Conservation (phyloP, 2,113 vertebrate species). For the Cricetomys ansorgei region DNA sequence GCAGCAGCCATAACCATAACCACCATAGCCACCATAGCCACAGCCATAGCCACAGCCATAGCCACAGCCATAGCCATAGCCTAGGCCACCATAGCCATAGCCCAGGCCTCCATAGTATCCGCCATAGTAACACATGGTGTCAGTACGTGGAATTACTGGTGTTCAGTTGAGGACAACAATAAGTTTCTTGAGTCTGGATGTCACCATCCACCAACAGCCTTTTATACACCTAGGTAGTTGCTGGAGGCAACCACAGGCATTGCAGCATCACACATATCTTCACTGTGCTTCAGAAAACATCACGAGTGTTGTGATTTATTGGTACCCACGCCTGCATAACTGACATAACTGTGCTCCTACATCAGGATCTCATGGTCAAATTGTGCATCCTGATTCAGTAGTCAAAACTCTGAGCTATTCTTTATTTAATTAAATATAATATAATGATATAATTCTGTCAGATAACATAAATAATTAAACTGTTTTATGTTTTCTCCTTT, state of each 20-base stretch:
- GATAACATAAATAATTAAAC: neutral
- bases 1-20: neutral
- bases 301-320: neutral
- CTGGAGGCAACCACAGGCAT: neutral
- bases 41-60: neutral
- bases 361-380: neutral
- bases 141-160: neutral
- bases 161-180: neutral
- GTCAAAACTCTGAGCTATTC: neutral
- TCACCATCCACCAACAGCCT: neutral
- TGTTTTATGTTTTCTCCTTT: neutral
- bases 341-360: neutral
- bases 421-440: neutral
- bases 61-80: neutral
- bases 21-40: neutral
- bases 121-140: neutral
- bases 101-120: neutral
- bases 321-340: neutral
- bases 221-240: conserved; percentile 14
- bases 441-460: neutral
- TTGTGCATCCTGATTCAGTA: neutral
- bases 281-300: neutral
- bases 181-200: neutral
- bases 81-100: neutral
- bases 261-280: neutral